Base-by-base conservation (phyloP, 2,113 vertebrate species). In the Centropristis striata region DNA sequence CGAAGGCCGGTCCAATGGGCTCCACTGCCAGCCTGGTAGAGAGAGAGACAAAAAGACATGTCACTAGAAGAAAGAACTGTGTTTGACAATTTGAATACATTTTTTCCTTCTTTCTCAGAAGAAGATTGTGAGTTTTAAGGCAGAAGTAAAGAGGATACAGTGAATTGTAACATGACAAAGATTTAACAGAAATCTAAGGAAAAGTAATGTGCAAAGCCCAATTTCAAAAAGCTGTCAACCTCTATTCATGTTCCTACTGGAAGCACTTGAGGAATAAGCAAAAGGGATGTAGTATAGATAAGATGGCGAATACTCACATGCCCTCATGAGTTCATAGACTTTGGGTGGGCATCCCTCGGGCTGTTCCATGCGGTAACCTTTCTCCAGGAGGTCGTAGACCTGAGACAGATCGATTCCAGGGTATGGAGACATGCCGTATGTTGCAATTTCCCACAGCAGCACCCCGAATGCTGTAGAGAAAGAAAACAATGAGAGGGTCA, bases 391-490 rank as follows among this genome's bases (percentile, higher is more conserved):
- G 92, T 99, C 98, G 60, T 99, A 99, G 60, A 99, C 98, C 92
- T 99, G 98, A 89, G 98, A 99, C 60, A 99, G 95, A 92, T 99
- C 98, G 69, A 99, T 99, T 65, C 98, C 98, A 49, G 98, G 98
- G 83, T 99, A 99, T 0, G 98, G 98, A 81, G 98, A 99, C 98
- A 99, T 99, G 67, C 98, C 98, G 54, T 99, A 99, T 5, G 98
- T 99, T 42, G 98, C 98, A 78, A 99, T 99, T 95, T 99, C 98
- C 98, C 98, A 99, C 0, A 99, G 91, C 20, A 99, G 90, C 71
- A 99, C 98, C 20, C 98, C 98, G 78, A 99, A 99, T 8, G 98
- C 98, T 99, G 93, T 1, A 82, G 32, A 16, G 74, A 28, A 64
- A 58, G 57, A 64, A 21, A 1, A 0, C 57, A 20, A 20, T 32